Evolutionary conservation across 2,888 invertebrate genomes (phyloP).

Genomic region (Philopedon plagiatum): DNA sequence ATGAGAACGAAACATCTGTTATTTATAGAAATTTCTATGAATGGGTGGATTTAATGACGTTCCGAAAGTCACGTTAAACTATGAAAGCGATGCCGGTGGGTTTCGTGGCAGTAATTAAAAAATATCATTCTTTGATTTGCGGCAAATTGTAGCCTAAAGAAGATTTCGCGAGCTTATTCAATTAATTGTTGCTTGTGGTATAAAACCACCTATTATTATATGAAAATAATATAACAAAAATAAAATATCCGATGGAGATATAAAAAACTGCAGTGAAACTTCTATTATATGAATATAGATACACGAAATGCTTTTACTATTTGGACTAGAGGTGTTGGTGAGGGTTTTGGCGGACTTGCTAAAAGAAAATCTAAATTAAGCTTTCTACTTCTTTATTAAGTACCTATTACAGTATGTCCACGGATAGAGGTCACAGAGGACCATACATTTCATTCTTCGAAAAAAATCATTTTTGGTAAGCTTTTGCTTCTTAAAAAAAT

Average conservation of each 20-base stretch:
- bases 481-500: no score
- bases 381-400: no score
- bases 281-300: no score
- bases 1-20: no score
- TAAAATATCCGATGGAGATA: not conserved
- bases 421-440: no score
- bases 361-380: no score
- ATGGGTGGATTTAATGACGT: not conserved
- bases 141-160: conserved; percentile 11
- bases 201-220: not conserved
- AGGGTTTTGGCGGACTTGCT: no score
- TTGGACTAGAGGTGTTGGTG: no score
- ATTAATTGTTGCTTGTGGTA: conserved; percentile 8
- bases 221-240: not conserved
- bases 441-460: no score
- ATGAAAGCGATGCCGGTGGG: conserved; percentile 7
- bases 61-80: not conserved
- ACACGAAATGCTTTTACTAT: no score
- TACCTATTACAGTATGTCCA: no score
- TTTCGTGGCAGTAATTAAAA: conserved; percentile 1
- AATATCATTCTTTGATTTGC: conserved; percentile 9
- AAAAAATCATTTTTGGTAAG: no score
- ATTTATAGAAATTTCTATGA: not conserved
- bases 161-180: conserved; percentile 11
- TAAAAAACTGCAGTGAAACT: not conserved